phyloP scores from a whole-genome alignment of 1,140 invertebrate species.

The Trinorchestia longiramus region DNA sequence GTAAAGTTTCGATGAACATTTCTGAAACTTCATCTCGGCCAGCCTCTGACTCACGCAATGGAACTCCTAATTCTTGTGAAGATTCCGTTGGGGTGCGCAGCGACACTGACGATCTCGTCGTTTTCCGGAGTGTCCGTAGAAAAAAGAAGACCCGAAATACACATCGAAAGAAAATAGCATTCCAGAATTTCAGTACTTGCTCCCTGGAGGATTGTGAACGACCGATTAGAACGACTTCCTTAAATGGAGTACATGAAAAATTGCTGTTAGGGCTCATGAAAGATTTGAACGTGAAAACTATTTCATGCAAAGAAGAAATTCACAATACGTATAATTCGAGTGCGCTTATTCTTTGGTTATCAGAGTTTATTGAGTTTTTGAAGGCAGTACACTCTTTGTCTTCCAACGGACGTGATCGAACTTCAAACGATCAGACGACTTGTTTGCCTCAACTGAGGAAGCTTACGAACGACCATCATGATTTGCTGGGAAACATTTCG shows the following conservation, averaged over 20 bases:
- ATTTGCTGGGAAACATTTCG: neutral
- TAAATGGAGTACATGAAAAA: neutral
- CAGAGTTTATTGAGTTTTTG: neutral
- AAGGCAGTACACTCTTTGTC: neutral
- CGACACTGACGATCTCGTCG: neutral
- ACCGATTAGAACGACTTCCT: neutral
- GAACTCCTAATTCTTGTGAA: conserved; percentile 13
- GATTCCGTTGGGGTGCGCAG: neutral
- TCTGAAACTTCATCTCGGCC: neutral
- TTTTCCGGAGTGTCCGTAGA: neutral
- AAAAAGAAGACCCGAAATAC: neutral
- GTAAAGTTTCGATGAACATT: neutral
- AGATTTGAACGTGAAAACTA: neutral
- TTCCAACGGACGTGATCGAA: neutral
- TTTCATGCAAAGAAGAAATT: neutral
- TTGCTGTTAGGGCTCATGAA: neutral
- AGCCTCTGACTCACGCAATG: neutral
- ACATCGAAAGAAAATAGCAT: neutral
- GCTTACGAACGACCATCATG: neutral
- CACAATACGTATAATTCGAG: neutral
- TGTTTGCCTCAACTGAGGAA: neutral
- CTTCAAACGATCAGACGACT: neutral
- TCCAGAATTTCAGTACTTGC: neutral
- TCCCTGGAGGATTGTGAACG: neutral
- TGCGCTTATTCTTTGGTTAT: neutral